Evolutionary conservation across 2,113 vertebrate species (phyloP).

Genomic region (Heterotilapia buettikoferi): DNA sequence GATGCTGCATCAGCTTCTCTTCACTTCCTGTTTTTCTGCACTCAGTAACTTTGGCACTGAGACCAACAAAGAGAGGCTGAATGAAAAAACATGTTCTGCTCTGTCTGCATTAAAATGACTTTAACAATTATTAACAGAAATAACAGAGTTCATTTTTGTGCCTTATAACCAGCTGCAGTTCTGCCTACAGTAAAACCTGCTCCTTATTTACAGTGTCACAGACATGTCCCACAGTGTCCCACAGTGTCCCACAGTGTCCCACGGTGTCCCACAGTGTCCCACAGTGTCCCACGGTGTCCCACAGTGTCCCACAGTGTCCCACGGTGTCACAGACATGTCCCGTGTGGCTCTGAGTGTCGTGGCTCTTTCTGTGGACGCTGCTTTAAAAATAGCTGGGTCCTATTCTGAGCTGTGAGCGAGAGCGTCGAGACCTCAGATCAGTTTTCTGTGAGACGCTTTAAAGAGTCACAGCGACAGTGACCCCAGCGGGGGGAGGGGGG

Average conservation of each 20-base stretch:
- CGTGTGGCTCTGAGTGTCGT: not conserved
- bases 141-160: not conserved
- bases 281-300: accelerated
- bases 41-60: not conserved
- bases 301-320: accelerated
- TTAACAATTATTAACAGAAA: not conserved
- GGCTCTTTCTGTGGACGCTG: not conserved
- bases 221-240: accelerated
- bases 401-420: not conserved
- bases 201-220: not conserved
- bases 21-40: not conserved
- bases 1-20: not conserved
- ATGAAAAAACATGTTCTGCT: not conserved
- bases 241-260: accelerated
- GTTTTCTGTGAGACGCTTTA: not conserved
- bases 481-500: not conserved
- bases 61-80: not conserved
- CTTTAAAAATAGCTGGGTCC: not conserved
- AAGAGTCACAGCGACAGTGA: not conserved
- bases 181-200: not conserved
- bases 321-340: accelerated
- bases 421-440: not conserved
- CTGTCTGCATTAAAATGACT: not conserved
- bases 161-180: not conserved
- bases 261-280: accelerated